Conservation (phyloP, 2,113 vertebrate species). For the Nothocercus nigrocapillus region DNA sequence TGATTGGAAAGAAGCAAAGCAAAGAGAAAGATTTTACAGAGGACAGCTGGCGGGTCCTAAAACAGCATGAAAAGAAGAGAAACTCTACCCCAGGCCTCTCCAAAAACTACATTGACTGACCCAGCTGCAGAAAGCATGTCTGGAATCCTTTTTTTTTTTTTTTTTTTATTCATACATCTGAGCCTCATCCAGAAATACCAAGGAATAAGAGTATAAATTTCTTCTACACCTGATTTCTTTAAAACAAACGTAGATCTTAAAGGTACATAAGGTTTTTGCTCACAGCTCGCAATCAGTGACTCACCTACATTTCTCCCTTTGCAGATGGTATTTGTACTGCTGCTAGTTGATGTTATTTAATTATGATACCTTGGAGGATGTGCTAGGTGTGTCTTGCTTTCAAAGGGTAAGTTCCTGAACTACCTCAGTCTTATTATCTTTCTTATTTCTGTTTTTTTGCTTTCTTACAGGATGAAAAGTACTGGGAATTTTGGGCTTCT, state of each 20-base stretch:
- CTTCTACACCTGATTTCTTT: neutral
- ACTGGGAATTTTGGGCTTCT: neutral
- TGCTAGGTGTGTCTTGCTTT: neutral
- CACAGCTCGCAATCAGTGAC: neutral
- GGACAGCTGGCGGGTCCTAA: neutral
- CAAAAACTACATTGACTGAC: neutral
- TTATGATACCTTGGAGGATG: neutral
- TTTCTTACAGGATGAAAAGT: neutral
- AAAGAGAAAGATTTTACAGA: neutral
- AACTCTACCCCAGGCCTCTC: neutral
- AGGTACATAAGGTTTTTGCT: neutral
- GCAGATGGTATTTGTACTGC: neutral
- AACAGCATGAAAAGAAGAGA: neutral
- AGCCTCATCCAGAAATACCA: neutral
- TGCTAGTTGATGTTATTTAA: neutral
- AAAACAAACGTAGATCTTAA: neutral
- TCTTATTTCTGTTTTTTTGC: neutral
- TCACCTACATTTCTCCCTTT: neutral
- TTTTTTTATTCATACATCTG: fast-evolving
- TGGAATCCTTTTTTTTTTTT: neutral
- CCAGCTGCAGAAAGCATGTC: neutral
- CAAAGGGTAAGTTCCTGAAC: neutral
- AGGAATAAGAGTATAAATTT: neutral
- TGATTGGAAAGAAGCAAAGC: neutral
- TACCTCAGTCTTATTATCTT: fast-evolving